Base-by-base conservation (phyloP, 2,797 vertebrate species). In the Ammospiza maritima region DNA sequence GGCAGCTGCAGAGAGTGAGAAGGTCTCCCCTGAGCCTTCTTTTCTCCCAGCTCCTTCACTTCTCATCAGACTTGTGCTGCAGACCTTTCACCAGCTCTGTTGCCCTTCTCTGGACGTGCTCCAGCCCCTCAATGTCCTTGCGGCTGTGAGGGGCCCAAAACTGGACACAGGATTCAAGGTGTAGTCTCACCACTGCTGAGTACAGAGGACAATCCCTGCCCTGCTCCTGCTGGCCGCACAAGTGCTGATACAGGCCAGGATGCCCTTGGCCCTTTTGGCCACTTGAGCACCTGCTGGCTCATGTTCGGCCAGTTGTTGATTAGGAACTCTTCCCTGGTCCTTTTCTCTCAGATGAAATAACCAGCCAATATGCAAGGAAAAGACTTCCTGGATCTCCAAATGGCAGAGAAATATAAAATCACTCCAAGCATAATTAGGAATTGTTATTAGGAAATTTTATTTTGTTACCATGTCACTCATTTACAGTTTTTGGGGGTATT, bases 1-100 rank as follows among this genome's bases (percentile, higher is more conserved):
- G 30, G 13, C 19, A 60, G 16, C 1, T 36, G 17, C 8, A 66
- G 30, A n/a, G 16, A 25, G 11, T 2, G 1, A 6, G 14, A 32
- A 4, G 19, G 23, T 51, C 17, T 6, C 14, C 16, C 16, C 5
- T 29, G 26, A 62, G 13, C 10, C n/a, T 83, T 21, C 61, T 69
- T 26, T 54, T 45, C 0, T 7, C 9, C 6, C 50, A 84, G 5
- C 5, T 54, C 44, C 5, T 23, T 61, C 73, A 3, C 23, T 66
- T 7, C 26, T 44, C 25, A 13, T 9, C 4, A 26, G 16, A 34
- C n/a, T 6, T 42, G 30, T 57, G 14, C 15, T 80, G 8, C 6
- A 62, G 15, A 60, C 7, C 11, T 7, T 25, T 25, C n/a, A 5
- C 15, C n/a, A 27, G 51, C 40, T 13, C 48, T 0, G 0, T 0